A percentile compares a stretch with the other conserved stretches of the same genome.
Conservation (phyloP, 1,140 invertebrate species). For the Macrobrachium nipponense region DNA sequence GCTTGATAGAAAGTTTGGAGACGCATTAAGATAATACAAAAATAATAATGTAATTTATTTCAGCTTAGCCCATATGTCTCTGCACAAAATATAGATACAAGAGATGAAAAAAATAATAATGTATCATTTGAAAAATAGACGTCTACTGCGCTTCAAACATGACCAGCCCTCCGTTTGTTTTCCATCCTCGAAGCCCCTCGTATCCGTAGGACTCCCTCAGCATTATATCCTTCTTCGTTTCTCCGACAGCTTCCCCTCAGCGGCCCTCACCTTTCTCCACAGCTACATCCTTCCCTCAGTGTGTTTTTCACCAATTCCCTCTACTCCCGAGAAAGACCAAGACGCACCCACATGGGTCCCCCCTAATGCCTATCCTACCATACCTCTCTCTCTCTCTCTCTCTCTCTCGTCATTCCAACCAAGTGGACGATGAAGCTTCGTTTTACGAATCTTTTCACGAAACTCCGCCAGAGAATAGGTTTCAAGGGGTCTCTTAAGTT, state of each 20-base stretch:
- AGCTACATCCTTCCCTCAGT: not conserved
- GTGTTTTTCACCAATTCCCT: not conserved
- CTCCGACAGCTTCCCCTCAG: not conserved
- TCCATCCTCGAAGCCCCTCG: not conserved
- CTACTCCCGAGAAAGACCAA: too few species aligned
- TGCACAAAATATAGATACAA: too few species aligned
- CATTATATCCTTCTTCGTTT: not conserved
- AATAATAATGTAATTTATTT: too few species aligned
- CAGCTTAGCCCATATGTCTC: too few species aligned
- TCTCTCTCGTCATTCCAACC: conserved; percentile 35
- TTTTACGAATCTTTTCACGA: conserved; percentile 55
- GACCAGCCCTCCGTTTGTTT: too few species aligned
- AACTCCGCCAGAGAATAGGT: conserved; percentile 52
- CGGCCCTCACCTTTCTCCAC: not conserved
- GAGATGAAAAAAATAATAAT: too few species aligned
- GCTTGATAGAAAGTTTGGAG: too few species aligned
- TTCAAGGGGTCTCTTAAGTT: conserved; percentile 51
- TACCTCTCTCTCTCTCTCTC: not conserved
- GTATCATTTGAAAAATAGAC: too few species aligned
- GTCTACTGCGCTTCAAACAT: too few species aligned
- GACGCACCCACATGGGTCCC: not conserved
- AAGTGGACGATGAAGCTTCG: conserved; percentile 44
- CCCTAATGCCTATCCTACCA: not conserved
- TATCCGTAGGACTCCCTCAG: not conserved
- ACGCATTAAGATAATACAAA: too few species aligned